Percentiles rank a stretch among this genome's conserved stretches.
These are phyloP conservation scores for Spodoptera exigua DNA, from an alignment of 2,888 invertebrate species.

Conservation along the genomic window DNA sequence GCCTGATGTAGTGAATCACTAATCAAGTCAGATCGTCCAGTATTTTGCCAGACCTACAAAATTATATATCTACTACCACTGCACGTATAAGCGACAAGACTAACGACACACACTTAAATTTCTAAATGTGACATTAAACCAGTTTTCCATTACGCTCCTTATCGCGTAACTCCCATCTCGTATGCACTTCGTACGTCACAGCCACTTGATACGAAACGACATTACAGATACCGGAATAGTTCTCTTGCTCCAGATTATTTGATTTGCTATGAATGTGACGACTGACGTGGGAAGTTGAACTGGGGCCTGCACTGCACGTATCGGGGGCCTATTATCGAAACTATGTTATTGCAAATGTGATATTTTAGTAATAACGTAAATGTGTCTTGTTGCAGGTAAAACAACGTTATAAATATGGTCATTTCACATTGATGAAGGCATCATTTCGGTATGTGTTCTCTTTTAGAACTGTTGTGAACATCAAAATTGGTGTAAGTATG, in stretches of 20 bases:
- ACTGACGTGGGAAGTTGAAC: constrained; percentile 54
- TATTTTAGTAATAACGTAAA: constrained; percentile 5
- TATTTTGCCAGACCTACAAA: too few relatives aligned
- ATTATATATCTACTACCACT: too few relatives aligned
- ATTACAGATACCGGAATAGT: constrained; percentile 50
- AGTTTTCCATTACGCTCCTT: constrained; percentile 27
- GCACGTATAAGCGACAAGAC: background rate
- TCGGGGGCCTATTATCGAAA: constrained; percentile 3
- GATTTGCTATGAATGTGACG: constrained; percentile 39
- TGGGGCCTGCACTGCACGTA: constrained; percentile 9
- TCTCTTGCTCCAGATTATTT: constrained; percentile 45
- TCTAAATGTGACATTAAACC: constrained; percentile 8
- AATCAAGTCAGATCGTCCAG: too few relatives aligned
- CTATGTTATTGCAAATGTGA: background rate
- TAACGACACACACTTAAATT: constrained; percentile 6
- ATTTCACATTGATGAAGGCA: background rate
- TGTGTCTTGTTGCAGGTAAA: constrained; percentile 45
- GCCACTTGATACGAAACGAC: constrained; percentile 46
- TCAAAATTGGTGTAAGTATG: background rate
- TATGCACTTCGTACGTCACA: constrained; percentile 13
- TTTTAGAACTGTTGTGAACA: background rate
- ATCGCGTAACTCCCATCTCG: constrained; percentile 22
- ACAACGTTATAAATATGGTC: background rate
- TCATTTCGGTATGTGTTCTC: background rate
- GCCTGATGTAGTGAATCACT: too few relatives aligned